These are phyloP conservation scores for Petrophora chlorosata DNA, from an alignment of 2,888 invertebrate genomes.

Conservation along the genomic window DNA sequence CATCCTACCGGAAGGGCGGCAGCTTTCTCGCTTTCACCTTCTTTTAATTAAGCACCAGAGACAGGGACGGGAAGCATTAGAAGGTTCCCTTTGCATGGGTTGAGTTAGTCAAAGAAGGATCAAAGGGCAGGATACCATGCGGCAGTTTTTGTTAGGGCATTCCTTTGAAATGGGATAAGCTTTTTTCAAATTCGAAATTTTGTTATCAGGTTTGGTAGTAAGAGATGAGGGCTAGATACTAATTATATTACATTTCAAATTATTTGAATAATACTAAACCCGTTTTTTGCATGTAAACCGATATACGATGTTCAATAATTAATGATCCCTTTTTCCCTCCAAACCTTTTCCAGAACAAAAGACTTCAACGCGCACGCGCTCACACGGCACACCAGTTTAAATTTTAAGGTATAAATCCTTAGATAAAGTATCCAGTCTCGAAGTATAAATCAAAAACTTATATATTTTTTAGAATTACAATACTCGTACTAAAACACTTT, in stretches of 20 bases:
- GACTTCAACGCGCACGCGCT: conserved; percentile 53
- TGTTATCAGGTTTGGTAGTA: conserved; percentile 19
- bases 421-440: no score
- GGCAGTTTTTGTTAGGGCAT: conserved; percentile 28
- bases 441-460: no score
- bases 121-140: conserved; percentile 32
- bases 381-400: not conserved
- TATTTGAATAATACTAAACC: no score
- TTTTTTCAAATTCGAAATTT: conserved; percentile 24
- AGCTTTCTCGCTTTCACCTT: conserved; percentile 30
- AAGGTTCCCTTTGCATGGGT: conserved; percentile 27
- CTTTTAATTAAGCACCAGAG: conserved; percentile 4
- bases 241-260: not conserved
- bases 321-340: no score
- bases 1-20: conserved; percentile 26
- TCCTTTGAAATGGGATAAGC: conserved; percentile 17
- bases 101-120: conserved; percentile 32
- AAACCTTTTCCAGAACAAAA: conserved; percentile 47
- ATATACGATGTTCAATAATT: no score
- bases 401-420: no score
- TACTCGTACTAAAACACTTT: no score
- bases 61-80: conserved; percentile 22
- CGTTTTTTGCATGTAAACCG: no score
- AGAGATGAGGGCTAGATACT: not conserved
- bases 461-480: no score